These are phyloP conservation scores for Pseudochirops cupreus DNA, from an alignment of 2,797 vertebrate genomes.

Conservation along the genomic window DNA sequence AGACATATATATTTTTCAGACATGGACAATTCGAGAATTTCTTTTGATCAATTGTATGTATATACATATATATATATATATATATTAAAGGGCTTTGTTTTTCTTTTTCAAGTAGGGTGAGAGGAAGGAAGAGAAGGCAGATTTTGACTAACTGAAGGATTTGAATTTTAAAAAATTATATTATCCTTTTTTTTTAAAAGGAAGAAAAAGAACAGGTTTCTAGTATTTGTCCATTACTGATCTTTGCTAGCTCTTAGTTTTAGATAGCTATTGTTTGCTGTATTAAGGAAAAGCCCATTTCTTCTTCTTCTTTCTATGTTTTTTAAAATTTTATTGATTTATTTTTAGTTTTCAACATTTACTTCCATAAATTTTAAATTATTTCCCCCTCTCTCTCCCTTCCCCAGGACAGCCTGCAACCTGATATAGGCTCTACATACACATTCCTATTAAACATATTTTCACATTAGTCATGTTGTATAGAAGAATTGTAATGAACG, in stretches of 20 bases:
- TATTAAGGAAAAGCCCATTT: neutral
- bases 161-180: neutral
- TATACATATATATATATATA: neutral
- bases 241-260: neutral
- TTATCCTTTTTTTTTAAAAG: neutral
- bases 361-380: too few relatives aligned
- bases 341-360: too few relatives aligned
- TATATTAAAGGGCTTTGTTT: neutral
- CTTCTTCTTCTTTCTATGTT: neutral
- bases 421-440: too few relatives aligned
- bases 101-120: neutral
- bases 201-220: neutral
- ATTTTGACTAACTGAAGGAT: neutral
- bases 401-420: too few relatives aligned
- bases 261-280: neutral
- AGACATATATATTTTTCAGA: neutral
- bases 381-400: too few relatives aligned
- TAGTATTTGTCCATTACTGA: neutral
- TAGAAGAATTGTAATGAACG: too few relatives aligned
- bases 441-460: too few relatives aligned
- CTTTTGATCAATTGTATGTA: neutral
- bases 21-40: neutral
- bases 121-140: neutral
- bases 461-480: too few relatives aligned
- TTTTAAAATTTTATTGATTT: too few relatives aligned